Conservation (phyloP, 2,797 vertebrate species). For the Labeo calbasu region DNA sequence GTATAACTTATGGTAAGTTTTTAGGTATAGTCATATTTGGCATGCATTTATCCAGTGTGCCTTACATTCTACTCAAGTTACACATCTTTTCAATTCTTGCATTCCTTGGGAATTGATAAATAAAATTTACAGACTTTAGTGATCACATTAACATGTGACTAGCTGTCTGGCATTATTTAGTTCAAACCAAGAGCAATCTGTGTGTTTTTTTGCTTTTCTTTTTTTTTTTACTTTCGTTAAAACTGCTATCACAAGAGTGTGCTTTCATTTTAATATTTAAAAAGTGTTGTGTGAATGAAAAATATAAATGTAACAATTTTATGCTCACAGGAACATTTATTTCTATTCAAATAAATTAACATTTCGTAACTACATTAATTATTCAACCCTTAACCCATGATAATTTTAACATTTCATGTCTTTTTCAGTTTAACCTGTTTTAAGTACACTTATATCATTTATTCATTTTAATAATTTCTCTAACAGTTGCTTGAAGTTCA, state of each 20-base stretch:
- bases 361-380: background rate
- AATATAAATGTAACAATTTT: background rate
- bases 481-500: background rate
- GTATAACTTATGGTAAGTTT: background rate
- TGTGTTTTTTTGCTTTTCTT: background rate
- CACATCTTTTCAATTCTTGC: too few relatives aligned
- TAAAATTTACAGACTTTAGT: too few relatives aligned
- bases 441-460: background rate
- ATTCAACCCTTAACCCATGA: too few relatives aligned
- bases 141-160: too few relatives aligned
- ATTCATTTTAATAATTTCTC: background rate
- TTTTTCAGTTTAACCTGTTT: background rate
- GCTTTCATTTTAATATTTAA: background rate
- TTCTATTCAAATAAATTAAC: background rate
- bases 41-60: too few relatives aligned
- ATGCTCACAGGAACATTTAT: background rate
- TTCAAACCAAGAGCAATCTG: too few relatives aligned
- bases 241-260: background rate
- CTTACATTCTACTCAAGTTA: too few relatives aligned
- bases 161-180: too few relatives aligned
- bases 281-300: background rate
- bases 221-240: too few relatives aligned
- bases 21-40: too few relatives aligned
- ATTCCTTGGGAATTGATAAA: too few relatives aligned
- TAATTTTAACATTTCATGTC: too few relatives aligned